Base-by-base conservation (phyloP, 1,140 invertebrate genomes). In the Pseudomyrmex pallidus region DNA sequence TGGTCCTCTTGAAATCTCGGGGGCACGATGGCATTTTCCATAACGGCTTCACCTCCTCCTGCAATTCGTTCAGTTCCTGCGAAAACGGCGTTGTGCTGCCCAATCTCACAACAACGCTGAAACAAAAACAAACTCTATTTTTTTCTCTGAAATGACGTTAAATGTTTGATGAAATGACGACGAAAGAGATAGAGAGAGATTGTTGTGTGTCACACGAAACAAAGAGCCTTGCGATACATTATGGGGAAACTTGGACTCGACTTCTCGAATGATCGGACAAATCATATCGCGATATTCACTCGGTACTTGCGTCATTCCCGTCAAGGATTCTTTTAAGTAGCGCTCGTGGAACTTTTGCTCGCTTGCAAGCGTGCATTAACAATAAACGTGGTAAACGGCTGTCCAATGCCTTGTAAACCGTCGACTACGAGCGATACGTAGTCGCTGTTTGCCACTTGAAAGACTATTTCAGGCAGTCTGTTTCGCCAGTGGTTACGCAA, bases 41-140 rank as follows among this genome's bases (percentile, higher is more conserved):
- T 0, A 98, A 91, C 0, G 97, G 97, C 66, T 96, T 95, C 0
- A 98, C 96, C 94, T 99, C 97, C 86, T 97, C 96, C 84, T 98
- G 96, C 0, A 98, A 93, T 84, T 96, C 95, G 64, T 96, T 95
- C 2, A 99, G 91, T 62, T 96, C 96, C 2, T 95, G 90, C 0
- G 98, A 98, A 91, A 98, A 98, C 4, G 96, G 95, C 15, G 95
- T 92, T 50, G 95, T 95, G 89, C 97, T 98, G 4, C 97, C 98
- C 1, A 98, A 93, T 76, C 96, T 95, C 25, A 99, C 93, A 22
- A 98, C 96, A 57, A 98, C 96, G 0, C 98, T 98, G 92, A 25
- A 95, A 94, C 83, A 85, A 77, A 87, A 77, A 25, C 2, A 2
- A 2, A 46, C 20, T 68, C 15, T 52, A 7, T 12, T 48, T 48